Evolutionary conservation across 30 jellyfish, hydroid and myxozoan genomes (phyloP).

Genomic region (Aurelia sp.): DNA sequence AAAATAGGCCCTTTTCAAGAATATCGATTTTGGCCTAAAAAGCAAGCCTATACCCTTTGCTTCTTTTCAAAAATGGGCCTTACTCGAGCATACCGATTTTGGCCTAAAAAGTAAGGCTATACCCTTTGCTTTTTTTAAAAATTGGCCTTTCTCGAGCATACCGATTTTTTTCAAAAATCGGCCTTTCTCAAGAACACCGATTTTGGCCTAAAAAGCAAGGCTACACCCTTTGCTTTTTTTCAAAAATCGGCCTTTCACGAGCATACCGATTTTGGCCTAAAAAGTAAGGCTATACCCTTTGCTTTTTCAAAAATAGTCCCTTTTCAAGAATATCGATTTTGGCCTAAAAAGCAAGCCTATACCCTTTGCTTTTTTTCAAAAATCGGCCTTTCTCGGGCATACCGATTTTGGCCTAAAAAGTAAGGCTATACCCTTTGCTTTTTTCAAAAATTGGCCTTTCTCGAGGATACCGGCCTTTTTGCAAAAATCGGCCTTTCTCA

Average conservation of each 20-base stretch:
- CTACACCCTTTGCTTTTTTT: not conserved
- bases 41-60: no score
- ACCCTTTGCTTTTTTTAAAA: no score
- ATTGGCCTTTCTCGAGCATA: no score
- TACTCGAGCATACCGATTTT: no score
- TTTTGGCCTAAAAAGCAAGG: not conserved
- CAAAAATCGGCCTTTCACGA: not conserved
- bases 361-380: constrained; percentile 2
- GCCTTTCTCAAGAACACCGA: not conserved
- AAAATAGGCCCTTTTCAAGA: no score
- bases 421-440: not conserved
- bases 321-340: not conserved
- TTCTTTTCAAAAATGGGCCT: no score
- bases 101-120: no score
- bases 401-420: not conserved
- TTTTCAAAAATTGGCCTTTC: not conserved
- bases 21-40: no score
- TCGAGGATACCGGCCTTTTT: no score
- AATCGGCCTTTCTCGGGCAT: not conserved
- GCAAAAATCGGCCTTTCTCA: not conserved
- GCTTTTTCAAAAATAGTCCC: not conserved
- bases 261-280: not conserved
- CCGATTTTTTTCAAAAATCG: not conserved
- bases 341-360: not conserved
- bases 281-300: constrained; percentile 20